Conservation (phyloP, 1,140 invertebrate genomes). For the Drosophila bipectinata region DNA sequence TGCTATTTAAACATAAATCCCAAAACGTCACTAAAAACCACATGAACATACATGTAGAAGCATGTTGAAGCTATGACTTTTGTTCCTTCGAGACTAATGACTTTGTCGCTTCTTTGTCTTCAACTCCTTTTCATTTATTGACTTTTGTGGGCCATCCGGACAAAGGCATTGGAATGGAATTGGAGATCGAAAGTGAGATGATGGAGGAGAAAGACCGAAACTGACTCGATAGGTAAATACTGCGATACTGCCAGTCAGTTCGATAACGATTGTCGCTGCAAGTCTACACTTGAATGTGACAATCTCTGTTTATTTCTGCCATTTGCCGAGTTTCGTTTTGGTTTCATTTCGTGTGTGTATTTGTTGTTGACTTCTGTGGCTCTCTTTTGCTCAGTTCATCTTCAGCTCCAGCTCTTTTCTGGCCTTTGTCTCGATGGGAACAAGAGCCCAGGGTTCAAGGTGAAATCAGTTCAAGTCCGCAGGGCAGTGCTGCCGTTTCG, state of each 20-base stretch:
- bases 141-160: conserved; percentile 3
- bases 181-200: neutral
- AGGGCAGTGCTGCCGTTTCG: conserved; percentile 11
- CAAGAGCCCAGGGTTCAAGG: conserved; percentile 44
- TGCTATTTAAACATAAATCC: conserved; percentile 9
- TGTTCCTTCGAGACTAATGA: conserved; percentile 7
- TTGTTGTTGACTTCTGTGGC: conserved; percentile 50
- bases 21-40: conserved; percentile 14
- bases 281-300: conserved; percentile 41
- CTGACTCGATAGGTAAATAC: conserved; percentile 35
- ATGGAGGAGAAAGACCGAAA: neutral
- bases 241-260: neutral
- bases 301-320: conserved; percentile 41
- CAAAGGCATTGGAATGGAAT: neutral
- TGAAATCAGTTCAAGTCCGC: conserved; percentile 55
- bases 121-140: neutral
- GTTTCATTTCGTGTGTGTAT: conserved; percentile 24
- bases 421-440: conserved; percentile 22
- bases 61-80: neutral
- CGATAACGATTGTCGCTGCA: conserved; percentile 28
- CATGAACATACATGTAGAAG: neutral
- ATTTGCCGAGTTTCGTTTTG: conserved; percentile 21
- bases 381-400: neutral
- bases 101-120: conserved; percentile 2
- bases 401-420: neutral